These are phyloP conservation scores for Choreutis nemorana DNA, from an alignment of 2,888 invertebrate genomes.

Conservation along the genomic window DNA sequence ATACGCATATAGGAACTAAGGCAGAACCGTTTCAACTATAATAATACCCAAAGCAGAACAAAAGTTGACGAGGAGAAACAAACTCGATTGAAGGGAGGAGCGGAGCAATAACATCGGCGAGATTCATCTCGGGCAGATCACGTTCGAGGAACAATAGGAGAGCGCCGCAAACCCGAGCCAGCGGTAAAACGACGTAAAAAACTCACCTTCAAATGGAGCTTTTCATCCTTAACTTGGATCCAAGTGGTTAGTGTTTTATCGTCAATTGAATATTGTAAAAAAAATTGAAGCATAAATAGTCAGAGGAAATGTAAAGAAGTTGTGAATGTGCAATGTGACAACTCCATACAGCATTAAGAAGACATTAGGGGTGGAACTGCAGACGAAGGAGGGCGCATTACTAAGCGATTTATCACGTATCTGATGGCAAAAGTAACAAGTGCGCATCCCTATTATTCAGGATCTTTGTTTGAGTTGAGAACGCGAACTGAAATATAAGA, in stretches of 20 bases:
- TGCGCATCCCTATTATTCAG: constrained; percentile 22
- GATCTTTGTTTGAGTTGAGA: no score
- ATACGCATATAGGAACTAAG: no score
- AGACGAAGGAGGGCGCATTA: constrained; percentile 42
- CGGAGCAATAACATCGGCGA: constrained; percentile 46
- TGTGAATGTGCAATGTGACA: constrained; percentile 54
- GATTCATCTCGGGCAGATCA: constrained; percentile 58
- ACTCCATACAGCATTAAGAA: constrained; percentile 60
- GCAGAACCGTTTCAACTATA: constrained; percentile 35
- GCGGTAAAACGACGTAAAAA: constrained; percentile 43
- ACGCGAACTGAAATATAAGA: no score
- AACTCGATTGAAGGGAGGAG: constrained; percentile 45
- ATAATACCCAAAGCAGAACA: constrained; percentile 32
- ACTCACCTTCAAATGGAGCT: constrained; percentile 47
- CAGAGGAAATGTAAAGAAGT: constrained; percentile 31
- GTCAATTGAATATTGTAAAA: background rate
- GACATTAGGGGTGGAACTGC: constrained; percentile 41
- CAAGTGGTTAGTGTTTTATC: background rate
- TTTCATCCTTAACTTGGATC: constrained; percentile 40
- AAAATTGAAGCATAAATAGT: constrained; percentile 15
- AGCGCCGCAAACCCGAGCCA: constrained; percentile 38
- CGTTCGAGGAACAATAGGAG: constrained; percentile 57
- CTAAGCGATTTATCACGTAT: constrained; percentile 49
- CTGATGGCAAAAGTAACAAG: constrained; percentile 27
- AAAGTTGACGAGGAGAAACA: constrained; percentile 40